A percentile compares a stretch with the other conserved stretches of the same genome.
phyloP scores from a whole-genome alignment of 2,888 invertebrate species.

The Parthenolecanium corni region DNA sequence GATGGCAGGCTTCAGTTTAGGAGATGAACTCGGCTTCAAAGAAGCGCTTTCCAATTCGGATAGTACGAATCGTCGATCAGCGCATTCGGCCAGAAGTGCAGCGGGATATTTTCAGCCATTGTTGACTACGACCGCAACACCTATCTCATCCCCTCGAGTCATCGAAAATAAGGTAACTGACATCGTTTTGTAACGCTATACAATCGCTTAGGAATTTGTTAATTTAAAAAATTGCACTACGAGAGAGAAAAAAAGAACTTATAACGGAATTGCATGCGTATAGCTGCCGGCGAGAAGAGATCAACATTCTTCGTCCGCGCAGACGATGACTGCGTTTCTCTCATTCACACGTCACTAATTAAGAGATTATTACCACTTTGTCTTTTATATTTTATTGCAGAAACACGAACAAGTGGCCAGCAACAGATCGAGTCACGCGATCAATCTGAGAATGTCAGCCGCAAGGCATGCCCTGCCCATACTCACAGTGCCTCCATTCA shows the following conservation, averaged over 20 bases:
- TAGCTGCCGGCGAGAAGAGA: too few species aligned
- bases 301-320: too few species aligned
- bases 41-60: conserved; percentile 71
- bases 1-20: conserved; percentile 63
- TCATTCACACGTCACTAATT: background rate
- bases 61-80: conserved; percentile 54
- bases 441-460: conserved; percentile 35
- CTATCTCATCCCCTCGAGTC: background rate
- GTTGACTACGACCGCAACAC: conserved; percentile 22
- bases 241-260: too few species aligned
- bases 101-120: conserved; percentile 25
- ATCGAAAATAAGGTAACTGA: conserved; percentile 9
- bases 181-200: too few species aligned
- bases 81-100: conserved; percentile 37
- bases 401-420: background rate
- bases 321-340: background rate
- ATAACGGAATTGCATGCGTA: too few species aligned
- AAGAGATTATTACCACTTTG: background rate
- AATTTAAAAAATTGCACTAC: too few species aligned
- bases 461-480: conserved; percentile 35
- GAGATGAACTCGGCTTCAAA: conserved; percentile 73
- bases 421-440: conserved; percentile 24
- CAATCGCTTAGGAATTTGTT: too few species aligned
- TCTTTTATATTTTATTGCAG: background rate
- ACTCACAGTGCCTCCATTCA: conserved; percentile 60